phyloP scores from a whole-genome alignment of 2,797 vertebrate species.

The Acanthornis magna region DNA sequence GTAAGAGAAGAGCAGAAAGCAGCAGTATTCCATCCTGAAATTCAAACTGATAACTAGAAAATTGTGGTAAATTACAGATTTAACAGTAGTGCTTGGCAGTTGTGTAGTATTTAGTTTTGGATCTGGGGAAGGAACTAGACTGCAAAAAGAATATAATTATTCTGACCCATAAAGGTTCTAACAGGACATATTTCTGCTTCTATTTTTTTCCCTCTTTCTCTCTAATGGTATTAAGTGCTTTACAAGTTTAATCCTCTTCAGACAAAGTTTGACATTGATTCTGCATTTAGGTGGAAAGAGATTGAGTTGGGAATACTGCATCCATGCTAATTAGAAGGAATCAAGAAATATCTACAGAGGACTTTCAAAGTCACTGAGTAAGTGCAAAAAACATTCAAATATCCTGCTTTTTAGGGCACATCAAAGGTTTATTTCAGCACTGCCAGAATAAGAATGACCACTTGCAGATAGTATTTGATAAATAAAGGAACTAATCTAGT shows the following conservation, averaged over 20 bases:
- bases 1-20: background rate
- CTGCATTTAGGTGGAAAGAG: background rate
- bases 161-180: background rate
- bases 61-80: background rate
- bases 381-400: background rate
- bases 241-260: background rate
- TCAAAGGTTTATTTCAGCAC: background rate
- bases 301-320: constrained; percentile 33
- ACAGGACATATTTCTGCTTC: background rate
- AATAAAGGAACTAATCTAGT: background rate
- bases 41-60: background rate
- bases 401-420: background rate
- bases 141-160: background rate
- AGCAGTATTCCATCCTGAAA: background rate
- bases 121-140: background rate
- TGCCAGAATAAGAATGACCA: background rate
- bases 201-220: fast-evolving
- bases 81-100: background rate
- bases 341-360: background rate
- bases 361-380: constrained; percentile 2
- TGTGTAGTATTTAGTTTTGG: background rate
- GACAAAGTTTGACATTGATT: background rate
- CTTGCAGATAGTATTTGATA: background rate
- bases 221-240: background rate
- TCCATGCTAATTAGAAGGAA: background rate